Evolutionary conservation across 2,113 vertebrate genomes (phyloP).

Genomic region (Willisornis vidua): DNA sequence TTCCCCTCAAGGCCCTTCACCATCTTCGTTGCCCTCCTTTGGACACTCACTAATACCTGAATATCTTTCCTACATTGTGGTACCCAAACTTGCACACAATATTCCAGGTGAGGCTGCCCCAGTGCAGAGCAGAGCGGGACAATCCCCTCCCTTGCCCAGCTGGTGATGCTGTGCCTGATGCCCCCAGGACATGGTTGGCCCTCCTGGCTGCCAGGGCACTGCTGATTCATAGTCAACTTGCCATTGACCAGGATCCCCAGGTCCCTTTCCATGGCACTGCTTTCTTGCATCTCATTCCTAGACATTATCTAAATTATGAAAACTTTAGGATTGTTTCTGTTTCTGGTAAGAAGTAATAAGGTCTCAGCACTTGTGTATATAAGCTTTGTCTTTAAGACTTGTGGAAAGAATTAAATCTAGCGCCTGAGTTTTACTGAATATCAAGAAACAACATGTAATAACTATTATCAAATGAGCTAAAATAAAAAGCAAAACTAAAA

Average conservation of each 20-base stretch:
- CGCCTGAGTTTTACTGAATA: neutral
- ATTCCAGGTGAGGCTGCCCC: neutral
- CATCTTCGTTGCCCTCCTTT: neutral
- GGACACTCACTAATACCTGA: neutral
- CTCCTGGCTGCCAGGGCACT: neutral
- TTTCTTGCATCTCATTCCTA: neutral
- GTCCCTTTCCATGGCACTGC: neutral
- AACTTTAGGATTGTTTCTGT: neutral
- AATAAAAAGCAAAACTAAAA: neutral
- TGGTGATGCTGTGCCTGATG: neutral
- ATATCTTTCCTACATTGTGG: neutral
- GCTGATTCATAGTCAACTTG: neutral
- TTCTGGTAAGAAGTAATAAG: neutral
- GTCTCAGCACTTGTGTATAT: neutral
- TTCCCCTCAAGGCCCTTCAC: neutral
- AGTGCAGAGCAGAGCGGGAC: neutral
- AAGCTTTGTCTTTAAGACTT: neutral
- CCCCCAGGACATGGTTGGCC: neutral
- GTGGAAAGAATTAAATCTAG: neutral
- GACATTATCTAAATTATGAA: neutral
- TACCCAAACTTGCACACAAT: neutral
- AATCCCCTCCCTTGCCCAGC: neutral
- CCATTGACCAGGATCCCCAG: neutral
- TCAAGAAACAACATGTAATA: neutral
- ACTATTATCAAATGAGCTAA: neutral